These are phyloP conservation scores for Polyommatus icarus DNA, from an alignment of 2,888 invertebrate genomes.

Conservation along the genomic window DNA sequence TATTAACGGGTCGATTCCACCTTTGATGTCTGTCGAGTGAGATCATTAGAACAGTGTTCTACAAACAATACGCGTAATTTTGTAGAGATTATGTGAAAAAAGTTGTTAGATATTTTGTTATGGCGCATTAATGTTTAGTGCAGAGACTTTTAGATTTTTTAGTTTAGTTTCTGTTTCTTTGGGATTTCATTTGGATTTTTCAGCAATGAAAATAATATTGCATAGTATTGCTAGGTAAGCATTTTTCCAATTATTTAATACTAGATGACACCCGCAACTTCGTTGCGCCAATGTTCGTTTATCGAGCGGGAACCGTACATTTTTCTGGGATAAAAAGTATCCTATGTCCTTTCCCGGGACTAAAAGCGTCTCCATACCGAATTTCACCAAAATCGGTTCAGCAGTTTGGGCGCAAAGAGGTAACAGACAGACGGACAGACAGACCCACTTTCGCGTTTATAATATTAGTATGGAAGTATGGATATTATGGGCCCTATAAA, in stretches of 20 bases:
- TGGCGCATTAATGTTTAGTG: neutral
- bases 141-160: neutral
- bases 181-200: neutral
- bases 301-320: no score
- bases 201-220: neutral
- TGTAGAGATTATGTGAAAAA: neutral
- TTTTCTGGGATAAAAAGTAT: no score
- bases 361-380: no score
- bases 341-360: no score
- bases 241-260: neutral
- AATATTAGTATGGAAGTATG: no score
- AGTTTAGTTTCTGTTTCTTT: neutral
- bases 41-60: conserved; percentile 4
- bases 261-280: no score
- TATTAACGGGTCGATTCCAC: neutral
- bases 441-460: no score
- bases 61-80: neutral
- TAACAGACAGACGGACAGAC: no score
- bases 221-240: conserved; percentile 13
- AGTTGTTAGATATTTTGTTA: neutral
- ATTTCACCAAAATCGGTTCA: no score
- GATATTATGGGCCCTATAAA: neutral
- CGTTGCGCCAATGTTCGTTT: no score
- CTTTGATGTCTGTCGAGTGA: neutral
- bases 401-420: no score